phyloP scores from a whole-genome alignment of 2,797 vertebrate genomes.

The Brachyalestes nurse region DNA sequence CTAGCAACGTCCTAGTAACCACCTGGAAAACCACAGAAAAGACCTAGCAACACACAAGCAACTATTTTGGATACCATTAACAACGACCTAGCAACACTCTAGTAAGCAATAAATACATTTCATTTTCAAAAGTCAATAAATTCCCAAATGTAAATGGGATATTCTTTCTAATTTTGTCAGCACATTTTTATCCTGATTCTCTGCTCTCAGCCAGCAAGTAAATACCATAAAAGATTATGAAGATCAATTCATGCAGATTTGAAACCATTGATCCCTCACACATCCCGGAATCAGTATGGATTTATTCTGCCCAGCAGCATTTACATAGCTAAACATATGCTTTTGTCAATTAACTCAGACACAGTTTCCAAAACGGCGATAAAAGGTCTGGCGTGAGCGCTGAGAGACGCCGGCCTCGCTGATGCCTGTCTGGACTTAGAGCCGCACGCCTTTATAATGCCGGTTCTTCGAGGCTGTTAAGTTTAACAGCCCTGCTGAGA shows the following conservation, averaged over 20 bases:
- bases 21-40: too few relatives aligned
- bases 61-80: too few relatives aligned
- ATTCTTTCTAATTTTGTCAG: too few relatives aligned
- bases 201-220: not conserved
- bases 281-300: conserved; percentile 29
- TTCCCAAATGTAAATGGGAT: too few relatives aligned
- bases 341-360: conserved; percentile 16
- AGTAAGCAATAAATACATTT: too few relatives aligned
- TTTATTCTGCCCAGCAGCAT: conserved; percentile 13
- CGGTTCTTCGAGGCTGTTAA: conserved; percentile 48
- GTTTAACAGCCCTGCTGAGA: conserved; percentile 63
- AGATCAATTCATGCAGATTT: conserved; percentile 44
- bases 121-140: too few relatives aligned
- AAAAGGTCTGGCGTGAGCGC: not conserved
- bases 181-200: not conserved
- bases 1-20: too few relatives aligned
- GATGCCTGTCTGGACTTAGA: conserved; percentile 2
- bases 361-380: not conserved
- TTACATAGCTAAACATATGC: conserved; percentile 27
- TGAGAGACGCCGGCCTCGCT: not conserved
- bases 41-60: too few relatives aligned
- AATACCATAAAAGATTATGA: conserved; percentile 28
- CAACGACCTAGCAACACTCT: too few relatives aligned
- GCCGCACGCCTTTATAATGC: conserved; percentile 51
- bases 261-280: conserved; percentile 20